phyloP scores from a whole-genome alignment of 1,140 invertebrate species.

The Pteromalus puparum region DNA sequence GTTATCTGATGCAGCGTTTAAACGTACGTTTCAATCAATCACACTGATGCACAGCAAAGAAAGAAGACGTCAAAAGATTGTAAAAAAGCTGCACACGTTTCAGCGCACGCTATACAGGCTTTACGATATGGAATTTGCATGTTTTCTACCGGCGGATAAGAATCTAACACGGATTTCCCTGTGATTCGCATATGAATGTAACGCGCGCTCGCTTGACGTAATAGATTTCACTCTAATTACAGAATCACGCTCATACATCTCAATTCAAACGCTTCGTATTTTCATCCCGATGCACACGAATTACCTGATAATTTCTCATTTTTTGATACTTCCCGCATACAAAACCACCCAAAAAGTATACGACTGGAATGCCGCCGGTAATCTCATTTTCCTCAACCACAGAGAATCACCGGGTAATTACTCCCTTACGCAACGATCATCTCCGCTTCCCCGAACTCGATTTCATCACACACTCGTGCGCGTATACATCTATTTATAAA shows the following conservation, averaged over 20 bases:
- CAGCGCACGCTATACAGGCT: too few relatives aligned
- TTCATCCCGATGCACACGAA: too few relatives aligned
- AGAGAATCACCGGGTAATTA: neutral
- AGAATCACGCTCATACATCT: neutral
- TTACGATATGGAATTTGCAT: neutral
- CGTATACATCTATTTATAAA: conserved; percentile 6
- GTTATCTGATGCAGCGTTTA: too few relatives aligned
- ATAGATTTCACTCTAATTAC: neutral
- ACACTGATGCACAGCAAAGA: neutral
- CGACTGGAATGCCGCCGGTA: neutral
- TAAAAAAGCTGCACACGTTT: neutral
- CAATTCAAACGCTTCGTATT: neutral
- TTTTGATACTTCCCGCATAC: too few relatives aligned
- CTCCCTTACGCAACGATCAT: neutral
- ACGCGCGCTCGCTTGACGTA: neutral
- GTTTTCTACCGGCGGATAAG: neutral
- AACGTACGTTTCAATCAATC: too few relatives aligned
- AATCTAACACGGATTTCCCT: neutral
- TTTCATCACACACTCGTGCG: neutral
- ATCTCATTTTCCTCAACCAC: neutral
- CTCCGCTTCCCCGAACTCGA: neutral
- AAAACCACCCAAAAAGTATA: too few relatives aligned
- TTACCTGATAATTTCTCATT: too few relatives aligned
- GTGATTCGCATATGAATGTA: neutral
- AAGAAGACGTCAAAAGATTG: neutral